A percentile compares a stretch with the other conserved stretches of the same genome.
Conservation (phyloP, 2,113 vertebrate species). For the Otocyon megalotis region DNA sequence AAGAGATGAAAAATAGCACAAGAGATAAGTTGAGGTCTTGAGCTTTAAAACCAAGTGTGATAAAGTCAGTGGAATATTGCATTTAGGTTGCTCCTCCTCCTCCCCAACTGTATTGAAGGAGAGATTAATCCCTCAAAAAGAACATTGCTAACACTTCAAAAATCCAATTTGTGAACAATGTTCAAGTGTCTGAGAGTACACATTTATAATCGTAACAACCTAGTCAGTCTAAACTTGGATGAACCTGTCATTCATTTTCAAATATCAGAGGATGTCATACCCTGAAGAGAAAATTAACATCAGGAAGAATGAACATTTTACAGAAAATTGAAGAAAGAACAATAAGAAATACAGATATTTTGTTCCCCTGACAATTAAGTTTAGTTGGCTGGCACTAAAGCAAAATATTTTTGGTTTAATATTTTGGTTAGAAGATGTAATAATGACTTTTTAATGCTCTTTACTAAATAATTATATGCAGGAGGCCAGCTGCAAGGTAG, state of each 20-base stretch:
- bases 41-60: slow-evolving; percentile 57
- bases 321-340: slow-evolving; percentile 24
- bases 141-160: slow-evolving; percentile 78
- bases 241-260: slow-evolving; percentile 75
- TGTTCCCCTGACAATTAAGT: neutral
- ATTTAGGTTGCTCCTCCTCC: slow-evolving; percentile 12
- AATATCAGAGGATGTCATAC: slow-evolving; percentile 70
- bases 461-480: neutral
- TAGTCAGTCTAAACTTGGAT: slow-evolving; percentile 62
- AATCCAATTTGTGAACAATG: slow-evolving; percentile 83
- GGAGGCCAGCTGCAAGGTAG: neutral
- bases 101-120: slow-evolving; percentile 47
- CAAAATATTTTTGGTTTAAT: slow-evolving; percentile 28
- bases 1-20: slow-evolving; percentile 67
- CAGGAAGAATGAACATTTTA: slow-evolving; percentile 45
- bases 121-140: slow-evolving; percentile 78
- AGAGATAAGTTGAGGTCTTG: slow-evolving; percentile 59
- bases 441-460: neutral
- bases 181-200: slow-evolving; percentile 66
- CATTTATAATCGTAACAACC: slow-evolving; percentile 82
- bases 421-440: neutral
- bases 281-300: slow-evolving; percentile 74
- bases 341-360: neutral
- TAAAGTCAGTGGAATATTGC: slow-evolving; percentile 66
- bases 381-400: neutral